These are phyloP conservation scores for Eupeodes latifasciatus DNA, from an alignment of 2,888 invertebrate species.

Conservation along the genomic window DNA sequence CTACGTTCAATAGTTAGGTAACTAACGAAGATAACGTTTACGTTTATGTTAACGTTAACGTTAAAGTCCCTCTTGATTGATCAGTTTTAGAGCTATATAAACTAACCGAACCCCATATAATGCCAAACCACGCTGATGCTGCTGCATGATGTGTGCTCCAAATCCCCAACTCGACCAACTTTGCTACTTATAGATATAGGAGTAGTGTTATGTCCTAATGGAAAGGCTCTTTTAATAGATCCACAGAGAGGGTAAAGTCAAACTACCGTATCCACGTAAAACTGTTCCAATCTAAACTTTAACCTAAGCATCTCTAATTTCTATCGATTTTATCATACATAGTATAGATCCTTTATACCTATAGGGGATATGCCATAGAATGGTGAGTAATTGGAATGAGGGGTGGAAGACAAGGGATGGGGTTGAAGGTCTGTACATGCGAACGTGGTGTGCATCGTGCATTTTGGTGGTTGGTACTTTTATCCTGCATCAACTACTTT, in stretches of 20 bases:
- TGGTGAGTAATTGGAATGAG: neutral
- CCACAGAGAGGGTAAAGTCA: slow-evolving; percentile 4
- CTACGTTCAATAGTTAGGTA: slow-evolving; percentile 17
- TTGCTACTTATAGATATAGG: neutral
- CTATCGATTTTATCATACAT: slow-evolving; percentile 39
- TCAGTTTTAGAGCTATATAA: slow-evolving; percentile 36
- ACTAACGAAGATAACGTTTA: neutral
- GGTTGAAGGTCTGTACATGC: neutral
- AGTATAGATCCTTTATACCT: no score
- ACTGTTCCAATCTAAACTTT: slow-evolving; percentile 54
- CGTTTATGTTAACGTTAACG: neutral
- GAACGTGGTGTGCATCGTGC: slow-evolving; percentile 36
- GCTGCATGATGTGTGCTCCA: neutral
- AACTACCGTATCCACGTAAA: slow-evolving; percentile 35
- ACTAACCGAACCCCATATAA: neutral
- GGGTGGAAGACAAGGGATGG: no score
- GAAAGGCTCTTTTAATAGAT: slow-evolving; percentile 18
- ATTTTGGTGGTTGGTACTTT: slow-evolving; percentile 39
- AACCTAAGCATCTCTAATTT: slow-evolving; percentile 64
- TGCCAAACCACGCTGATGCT: no score
- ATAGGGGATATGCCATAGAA: no score
- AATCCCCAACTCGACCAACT: neutral
- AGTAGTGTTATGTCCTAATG: neutral
- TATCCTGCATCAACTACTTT: slow-evolving; percentile 54
- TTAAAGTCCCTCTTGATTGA: slow-evolving; percentile 39